Conservation (phyloP, 2,888 invertebrate genomes). For the Drosophila colorata region DNA sequence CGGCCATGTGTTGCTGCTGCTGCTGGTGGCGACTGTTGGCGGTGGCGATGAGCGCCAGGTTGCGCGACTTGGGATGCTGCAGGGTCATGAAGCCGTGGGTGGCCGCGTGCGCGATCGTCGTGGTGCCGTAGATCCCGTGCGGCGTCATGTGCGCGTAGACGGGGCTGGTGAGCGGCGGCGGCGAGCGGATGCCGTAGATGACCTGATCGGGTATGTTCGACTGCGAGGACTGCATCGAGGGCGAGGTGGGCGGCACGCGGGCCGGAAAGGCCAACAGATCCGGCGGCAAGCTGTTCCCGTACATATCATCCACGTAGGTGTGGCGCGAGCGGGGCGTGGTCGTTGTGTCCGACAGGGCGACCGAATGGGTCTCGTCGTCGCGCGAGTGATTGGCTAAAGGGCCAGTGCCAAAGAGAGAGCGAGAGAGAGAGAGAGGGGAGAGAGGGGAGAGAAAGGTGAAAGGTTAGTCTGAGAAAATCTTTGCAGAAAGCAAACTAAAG, state of each 20-base stretch:
- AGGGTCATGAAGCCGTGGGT: conserved; percentile 90
- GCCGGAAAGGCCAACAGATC: conserved; percentile 93
- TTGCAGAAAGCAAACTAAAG: too few relatives aligned
- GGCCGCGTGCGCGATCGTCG: conserved; percentile 83
- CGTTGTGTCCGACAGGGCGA: conserved; percentile 88
- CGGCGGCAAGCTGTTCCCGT: conserved; percentile 90
- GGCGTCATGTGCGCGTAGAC: conserved; percentile 86
- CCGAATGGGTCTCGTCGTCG: conserved; percentile 90
- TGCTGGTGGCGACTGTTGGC: conserved; percentile 86
- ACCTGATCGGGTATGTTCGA: conserved; percentile 89
- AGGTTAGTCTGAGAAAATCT: not conserved
- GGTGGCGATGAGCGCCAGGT: conserved; percentile 82
- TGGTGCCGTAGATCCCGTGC: conserved; percentile 87
- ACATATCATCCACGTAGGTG: conserved; percentile 85
- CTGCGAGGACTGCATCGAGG: conserved; percentile 91
- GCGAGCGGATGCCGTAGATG: conserved; percentile 81
- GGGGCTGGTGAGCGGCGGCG: conserved; percentile 87
- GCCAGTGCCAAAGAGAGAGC: conserved; percentile 37
- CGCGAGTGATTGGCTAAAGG: conserved; percentile 85
- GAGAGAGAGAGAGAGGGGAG: conserved; percentile 19
- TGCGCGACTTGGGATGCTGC: conserved; percentile 89
- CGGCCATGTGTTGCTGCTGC: conserved; percentile 77
- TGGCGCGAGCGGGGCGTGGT: conserved; percentile 86
- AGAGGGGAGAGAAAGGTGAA: not conserved
- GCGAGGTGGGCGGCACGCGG: conserved; percentile 88